Conservation (phyloP, 2,888 invertebrate genomes). For the Hyalella azteca region DNA sequence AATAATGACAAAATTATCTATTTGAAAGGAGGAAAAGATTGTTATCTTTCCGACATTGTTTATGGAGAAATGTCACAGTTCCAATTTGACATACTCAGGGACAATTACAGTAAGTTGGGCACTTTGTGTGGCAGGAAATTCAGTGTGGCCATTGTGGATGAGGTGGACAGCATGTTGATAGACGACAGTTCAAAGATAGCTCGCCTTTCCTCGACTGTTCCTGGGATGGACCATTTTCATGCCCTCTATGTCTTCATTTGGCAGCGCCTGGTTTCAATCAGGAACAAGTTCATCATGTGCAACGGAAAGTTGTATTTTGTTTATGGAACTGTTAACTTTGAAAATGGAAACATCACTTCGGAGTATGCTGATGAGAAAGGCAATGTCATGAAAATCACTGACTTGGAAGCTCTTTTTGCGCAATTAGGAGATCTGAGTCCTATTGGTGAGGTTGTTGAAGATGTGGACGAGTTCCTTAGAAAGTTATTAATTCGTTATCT, state of each 20-base stretch:
- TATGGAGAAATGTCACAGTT: slow-evolving; percentile 9
- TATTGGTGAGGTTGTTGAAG: neutral
- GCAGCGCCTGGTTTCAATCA: neutral
- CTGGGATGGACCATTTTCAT: slow-evolving; percentile 7
- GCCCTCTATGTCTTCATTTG: neutral
- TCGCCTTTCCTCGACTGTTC: slow-evolving; percentile 2
- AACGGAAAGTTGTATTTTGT: neutral
- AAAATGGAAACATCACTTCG: neutral
- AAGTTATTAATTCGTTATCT: neutral
- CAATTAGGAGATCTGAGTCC: neutral
- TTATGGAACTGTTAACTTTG: neutral
- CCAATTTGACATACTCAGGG: too few species aligned
- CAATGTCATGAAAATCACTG: neutral
- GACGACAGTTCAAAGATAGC: slow-evolving; percentile 12
- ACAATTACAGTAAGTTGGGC: slow-evolving; percentile 4
- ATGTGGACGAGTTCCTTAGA: slow-evolving; percentile 3
- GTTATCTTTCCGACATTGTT: neutral
- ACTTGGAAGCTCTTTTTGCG: neutral
- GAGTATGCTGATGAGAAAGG: neutral
- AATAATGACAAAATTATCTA: neutral
- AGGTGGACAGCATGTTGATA: slow-evolving; percentile 9
- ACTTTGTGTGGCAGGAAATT: neutral
- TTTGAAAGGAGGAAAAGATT: neutral
- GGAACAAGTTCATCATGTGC: neutral
- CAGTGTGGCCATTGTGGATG: neutral